phyloP scores from a whole-genome alignment of 2,113 vertebrate species.

The Grammomys surdaster region DNA sequence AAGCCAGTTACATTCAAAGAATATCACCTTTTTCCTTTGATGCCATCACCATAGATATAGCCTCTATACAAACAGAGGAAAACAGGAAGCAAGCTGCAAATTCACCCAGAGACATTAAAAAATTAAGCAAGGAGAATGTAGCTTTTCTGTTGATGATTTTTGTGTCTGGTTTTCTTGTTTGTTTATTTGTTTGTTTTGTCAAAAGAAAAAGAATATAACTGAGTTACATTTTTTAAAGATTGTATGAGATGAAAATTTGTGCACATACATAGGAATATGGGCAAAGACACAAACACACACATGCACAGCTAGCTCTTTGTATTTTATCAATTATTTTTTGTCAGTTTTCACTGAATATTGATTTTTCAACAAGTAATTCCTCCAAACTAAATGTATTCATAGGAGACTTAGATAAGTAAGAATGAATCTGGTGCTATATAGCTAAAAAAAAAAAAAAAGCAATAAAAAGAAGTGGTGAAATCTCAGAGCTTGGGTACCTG shows the following conservation, averaged over 20 bases:
- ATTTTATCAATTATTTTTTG: conserved; percentile 76
- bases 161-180: neutral
- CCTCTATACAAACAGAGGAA: conserved; percentile 1
- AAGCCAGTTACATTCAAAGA: neutral
- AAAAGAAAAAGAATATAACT: conserved; percentile 19
- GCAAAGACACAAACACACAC: neutral
- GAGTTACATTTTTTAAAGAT: neutral
- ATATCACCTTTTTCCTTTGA: neutral
- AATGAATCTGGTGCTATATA: conserved; percentile 79
- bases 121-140: neutral
- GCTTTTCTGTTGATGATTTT: neutral
- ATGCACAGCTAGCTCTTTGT: conserved; percentile 47
- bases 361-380: conserved; percentile 84
- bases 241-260: conserved; percentile 37
- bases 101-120: neutral
- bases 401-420: conserved; percentile 77
- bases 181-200: neutral
- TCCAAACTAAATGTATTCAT: conserved; percentile 83
- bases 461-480: neutral
- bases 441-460: conserved; percentile 3
- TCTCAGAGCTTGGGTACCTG: conserved; percentile 89
- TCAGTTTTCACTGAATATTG: conserved; percentile 88
- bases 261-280: neutral
- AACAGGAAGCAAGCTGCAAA: neutral
- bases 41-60: neutral